Evolutionary conservation across 2,888 invertebrate genomes (phyloP), one percentile per base, ranked within the genome.

Genomic region (Papilio gigon): DNA sequence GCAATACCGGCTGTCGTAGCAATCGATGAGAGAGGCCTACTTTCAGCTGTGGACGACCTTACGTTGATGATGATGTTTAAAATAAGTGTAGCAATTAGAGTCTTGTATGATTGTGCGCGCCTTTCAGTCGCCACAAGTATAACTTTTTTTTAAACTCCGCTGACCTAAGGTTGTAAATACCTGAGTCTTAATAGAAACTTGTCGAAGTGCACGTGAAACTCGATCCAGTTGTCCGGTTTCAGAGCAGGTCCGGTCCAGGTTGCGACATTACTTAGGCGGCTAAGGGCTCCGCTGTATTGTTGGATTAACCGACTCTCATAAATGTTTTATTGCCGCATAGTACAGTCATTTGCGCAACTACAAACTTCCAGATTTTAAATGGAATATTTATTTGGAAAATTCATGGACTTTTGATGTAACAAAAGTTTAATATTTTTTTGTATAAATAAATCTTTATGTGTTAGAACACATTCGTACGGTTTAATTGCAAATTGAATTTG

Each of bases 251-350:
- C 60, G 71, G 73, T 71, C 71, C 72, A 59, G 64, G 68, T 78
- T 77, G 75, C 77, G 73, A 74, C 73, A 76, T 35, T 64, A 47
- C n/a, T n/a, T n/a, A 44, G 44, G 47, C 20, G 56, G 71, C 69
- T 74, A 77, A 77, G 76, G 77, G 77, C 75, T 74, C 73, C 50
- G 69, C 73, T 72, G 72, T 74, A 70, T 71, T 68, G 67, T 72
- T 68, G 44, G 60, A 66, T 71, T 71, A 64, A 68, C 64, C 50
- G 62, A 40, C 68, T 61, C 58, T 59, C 61, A 65, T 62, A 67
- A 33, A 50, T 70, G 66, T 72, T 71, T 69, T 70, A 69, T 74
- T 72, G 66, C 56, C 25, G 12, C 8, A 20, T 8, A 20, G 20
- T 12, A 20, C 58, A 11, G 37, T 58, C 30, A 58, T 22, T 59